Conservation (phyloP, 1,140 invertebrate genomes). For the Whitmania pigra region DNA sequence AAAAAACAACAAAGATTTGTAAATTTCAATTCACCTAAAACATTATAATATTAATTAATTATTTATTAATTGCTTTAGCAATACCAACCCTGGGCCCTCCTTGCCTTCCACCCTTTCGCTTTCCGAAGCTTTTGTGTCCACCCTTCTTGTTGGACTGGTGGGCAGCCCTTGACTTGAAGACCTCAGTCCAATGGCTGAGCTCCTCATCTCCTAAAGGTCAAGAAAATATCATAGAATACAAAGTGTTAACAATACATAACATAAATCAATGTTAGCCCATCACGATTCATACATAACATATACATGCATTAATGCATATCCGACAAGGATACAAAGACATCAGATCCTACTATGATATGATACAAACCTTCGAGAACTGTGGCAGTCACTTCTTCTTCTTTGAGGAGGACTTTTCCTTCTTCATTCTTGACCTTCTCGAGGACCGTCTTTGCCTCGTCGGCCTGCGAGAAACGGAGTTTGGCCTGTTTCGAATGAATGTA, state of each 20-base stretch:
- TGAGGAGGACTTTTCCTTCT: slow-evolving; percentile 24
- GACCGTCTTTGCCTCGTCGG: slow-evolving; percentile 54
- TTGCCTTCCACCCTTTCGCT: not conserved
- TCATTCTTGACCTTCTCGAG: slow-evolving; percentile 49
- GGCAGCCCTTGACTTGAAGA: slow-evolving; percentile 14
- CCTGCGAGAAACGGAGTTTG: slow-evolving; percentile 54
- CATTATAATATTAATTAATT: too few relatives aligned
- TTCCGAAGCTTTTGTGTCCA: not conserved
- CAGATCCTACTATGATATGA: slow-evolving; percentile 26
- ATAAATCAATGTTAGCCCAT: not conserved
- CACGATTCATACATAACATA: not conserved
- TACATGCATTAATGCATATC: not conserved
- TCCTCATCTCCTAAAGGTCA: slow-evolving; percentile 51
- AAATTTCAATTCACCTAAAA: too few relatives aligned
- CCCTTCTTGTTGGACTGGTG: not conserved
- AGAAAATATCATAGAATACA: too few relatives aligned
- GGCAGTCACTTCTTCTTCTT: slow-evolving; percentile 18
- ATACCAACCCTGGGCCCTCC: not conserved
- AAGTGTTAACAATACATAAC: slow-evolving; percentile 42
- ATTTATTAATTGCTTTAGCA: too few relatives aligned
- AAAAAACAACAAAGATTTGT: too few relatives aligned
- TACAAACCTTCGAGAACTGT: slow-evolving; percentile 22
- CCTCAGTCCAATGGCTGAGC: slow-evolving; percentile 21
- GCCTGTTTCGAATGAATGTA: slow-evolving; percentile 14
- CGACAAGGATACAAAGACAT: slow-evolving; percentile 39